Percentiles rank a stretch among this genome's conserved stretches.
Evolutionary conservation across 2,888 invertebrate species (phyloP).

Genomic region (Sphaeridia pumilis): DNA sequence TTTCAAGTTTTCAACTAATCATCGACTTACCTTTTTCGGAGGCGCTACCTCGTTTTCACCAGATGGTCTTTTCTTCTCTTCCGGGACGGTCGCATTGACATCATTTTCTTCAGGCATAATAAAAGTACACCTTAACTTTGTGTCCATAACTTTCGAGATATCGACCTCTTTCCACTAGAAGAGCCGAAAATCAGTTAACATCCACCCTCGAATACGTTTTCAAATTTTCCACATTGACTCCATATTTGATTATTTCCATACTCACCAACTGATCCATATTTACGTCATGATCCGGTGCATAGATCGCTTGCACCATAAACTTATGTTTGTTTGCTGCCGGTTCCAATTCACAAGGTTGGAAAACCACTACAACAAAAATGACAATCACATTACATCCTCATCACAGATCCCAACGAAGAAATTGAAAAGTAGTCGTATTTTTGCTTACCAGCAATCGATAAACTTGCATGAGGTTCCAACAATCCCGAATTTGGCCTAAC

Average conservation of each 20-base stretch:
- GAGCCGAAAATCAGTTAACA: too few species aligned
- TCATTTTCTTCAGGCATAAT: conserved; percentile 49
- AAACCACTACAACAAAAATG: conserved; percentile 58
- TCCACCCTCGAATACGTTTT: too few species aligned
- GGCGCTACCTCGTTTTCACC: conserved; percentile 24
- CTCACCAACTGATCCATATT: conserved; percentile 59
- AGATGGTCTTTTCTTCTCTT: conserved; percentile 32
- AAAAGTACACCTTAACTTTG: conserved; percentile 93
- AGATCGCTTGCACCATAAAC: conserved; percentile 97
- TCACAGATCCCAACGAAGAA: background rate
- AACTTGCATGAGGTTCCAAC: conserved; percentile 59
- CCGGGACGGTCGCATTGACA: conserved; percentile 34
- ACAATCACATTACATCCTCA: background rate
- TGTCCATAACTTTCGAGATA: conserved; percentile 81
- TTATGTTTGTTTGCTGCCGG: conserved; percentile 97
- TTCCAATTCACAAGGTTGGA: conserved; percentile 87
- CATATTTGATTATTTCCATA: too few species aligned
- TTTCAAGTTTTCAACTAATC: too few species aligned
- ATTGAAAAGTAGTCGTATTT: too few species aligned
- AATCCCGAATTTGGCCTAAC: conserved; percentile 96
- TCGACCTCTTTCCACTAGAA: conserved; percentile 81
- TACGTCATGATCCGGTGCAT: conserved; percentile 67
- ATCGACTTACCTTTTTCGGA: conserved; percentile 11
- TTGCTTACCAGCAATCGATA: conserved; percentile 71
- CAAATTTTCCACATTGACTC: too few species aligned